Base-by-base conservation (phyloP, 2,888 invertebrate species). In the Drosophila paramelanica region DNA sequence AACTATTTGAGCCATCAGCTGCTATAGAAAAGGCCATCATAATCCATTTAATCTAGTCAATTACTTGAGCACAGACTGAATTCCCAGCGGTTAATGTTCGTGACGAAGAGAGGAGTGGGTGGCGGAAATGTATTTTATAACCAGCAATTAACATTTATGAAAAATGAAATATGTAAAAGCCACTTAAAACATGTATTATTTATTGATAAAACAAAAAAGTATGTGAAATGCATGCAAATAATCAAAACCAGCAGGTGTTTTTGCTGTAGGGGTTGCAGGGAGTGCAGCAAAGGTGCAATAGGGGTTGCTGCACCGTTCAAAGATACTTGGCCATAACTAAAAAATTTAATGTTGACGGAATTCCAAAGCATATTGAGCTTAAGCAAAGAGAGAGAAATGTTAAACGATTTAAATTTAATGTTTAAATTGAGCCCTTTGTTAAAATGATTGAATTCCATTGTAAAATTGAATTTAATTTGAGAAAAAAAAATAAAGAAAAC, bases 141-240 rank as follows among this genome's bases (percentile, higher is more conserved):
- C 33, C 20, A 13, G 7, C 20, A 52, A 56, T 65, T 47, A 39
- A 25, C 33, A 45, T 52, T 41, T 55, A 65, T 71, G 45, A 55
- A 59, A 55, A 51, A 58, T 76, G n/a, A 11, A 66, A 52, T 45
- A 56, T 42, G 60, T 50, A 33, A 56, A 71, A 65, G 51, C 66
- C 79, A 74, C 59, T 78, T 81, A 47, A 69, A 68, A 60, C 57
- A 23, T 50, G 36, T 50, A 61, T 51, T 47, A 51, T 62, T 64
- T 66, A 82, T 79, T 68, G 72, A 77, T 64, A 67, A 51, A 72
- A 49, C 61, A 23, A 45, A 64, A 55, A 55, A 46, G 45, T 27
- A 38, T 43, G 23, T 49, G 36, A 53, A 69, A 56, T 67, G 39
- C 69, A 69, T 61, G 65, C 74, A 73, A 81, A 86, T 83, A 82